Percentiles rank a stretch among this genome's conserved stretches.
Evolutionary conservation across 2,113 vertebrate genomes (phyloP).

Genomic region (Barnardius zonarius): DNA sequence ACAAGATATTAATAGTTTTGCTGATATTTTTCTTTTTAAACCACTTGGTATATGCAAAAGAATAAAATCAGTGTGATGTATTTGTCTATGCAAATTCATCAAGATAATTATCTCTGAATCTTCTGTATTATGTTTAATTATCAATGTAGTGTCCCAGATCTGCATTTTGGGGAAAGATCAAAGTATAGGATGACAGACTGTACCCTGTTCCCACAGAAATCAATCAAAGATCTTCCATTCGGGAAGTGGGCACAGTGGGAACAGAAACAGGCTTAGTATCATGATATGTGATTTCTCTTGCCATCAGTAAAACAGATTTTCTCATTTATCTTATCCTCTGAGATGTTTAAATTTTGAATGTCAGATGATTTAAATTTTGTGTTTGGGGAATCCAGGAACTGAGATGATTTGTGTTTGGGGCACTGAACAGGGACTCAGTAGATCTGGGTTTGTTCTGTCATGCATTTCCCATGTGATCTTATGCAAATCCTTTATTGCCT

Average conservation of each 20-base stretch:
- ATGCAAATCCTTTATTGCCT: slow-evolving; percentile 41
- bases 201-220: slow-evolving; percentile 39
- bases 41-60: neutral
- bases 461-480: slow-evolving; percentile 40
- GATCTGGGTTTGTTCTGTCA: slow-evolving; percentile 9
- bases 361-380: slow-evolving; percentile 61
- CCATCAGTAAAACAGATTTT: slow-evolving; percentile 45
- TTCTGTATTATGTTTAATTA: neutral
- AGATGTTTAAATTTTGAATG: slow-evolving; percentile 30
- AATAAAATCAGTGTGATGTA: neutral
- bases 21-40: slow-evolving; percentile 25
- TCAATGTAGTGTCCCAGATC: neutral
- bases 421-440: neutral
- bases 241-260: slow-evolving; percentile 22
- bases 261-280: neutral
- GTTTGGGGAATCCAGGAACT: slow-evolving; percentile 30
- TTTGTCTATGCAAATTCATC: neutral
- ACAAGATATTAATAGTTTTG: slow-evolving; percentile 17
- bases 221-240: slow-evolving; percentile 32
- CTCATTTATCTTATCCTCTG: slow-evolving; percentile 51
- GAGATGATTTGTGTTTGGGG: slow-evolving; percentile 37
- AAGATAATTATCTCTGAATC: slow-evolving; percentile 6
- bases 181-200: neutral
- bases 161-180: slow-evolving; percentile 8
- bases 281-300: neutral